Percentiles rank a stretch among this genome's conserved stretches.
phyloP scores from a whole-genome alignment of 2,888 invertebrate species.

The Agriopis leucophaearia region DNA sequence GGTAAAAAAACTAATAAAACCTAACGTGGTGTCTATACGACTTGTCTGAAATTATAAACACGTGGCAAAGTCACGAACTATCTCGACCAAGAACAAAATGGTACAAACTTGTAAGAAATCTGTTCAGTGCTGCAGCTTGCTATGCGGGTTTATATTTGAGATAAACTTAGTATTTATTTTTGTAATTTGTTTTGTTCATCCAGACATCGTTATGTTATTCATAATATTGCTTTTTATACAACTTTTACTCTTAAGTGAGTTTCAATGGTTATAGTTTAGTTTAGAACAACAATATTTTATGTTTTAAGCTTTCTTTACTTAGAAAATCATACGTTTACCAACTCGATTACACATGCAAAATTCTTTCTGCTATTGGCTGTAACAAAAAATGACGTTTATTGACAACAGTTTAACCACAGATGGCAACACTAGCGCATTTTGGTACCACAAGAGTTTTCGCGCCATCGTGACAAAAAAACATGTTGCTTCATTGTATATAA shows the following conservation, averaged over 20 bases:
- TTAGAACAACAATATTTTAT: not conserved
- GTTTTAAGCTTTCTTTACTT: no score
- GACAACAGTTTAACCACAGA: no score
- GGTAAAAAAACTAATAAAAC: constrained; percentile 5
- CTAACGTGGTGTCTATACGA: not conserved
- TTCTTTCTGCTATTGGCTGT: no score
- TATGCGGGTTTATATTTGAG: constrained; percentile 17
- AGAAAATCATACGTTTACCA: not conserved
- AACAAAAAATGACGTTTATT: no score
- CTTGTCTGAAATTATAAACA: constrained; percentile 4
- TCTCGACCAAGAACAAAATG: not conserved
- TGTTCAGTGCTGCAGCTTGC: not conserved
- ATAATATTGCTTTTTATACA: not conserved
- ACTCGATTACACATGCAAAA: no score
- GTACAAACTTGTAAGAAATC: not conserved
- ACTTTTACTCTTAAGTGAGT: not conserved
- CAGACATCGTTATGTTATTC: not conserved
- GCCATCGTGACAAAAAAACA: no score
- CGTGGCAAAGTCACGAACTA: not conserved
- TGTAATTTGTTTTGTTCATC: constrained; percentile 7
- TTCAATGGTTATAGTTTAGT: not conserved
- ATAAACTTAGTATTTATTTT: constrained; percentile 18
- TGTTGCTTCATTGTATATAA: no score
- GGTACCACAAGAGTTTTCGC: no score
- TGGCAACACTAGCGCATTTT: no score